These are phyloP conservation scores for Nesospiza acunhae DNA, from an alignment of 2,113 vertebrate genomes.

Conservation along the genomic window DNA sequence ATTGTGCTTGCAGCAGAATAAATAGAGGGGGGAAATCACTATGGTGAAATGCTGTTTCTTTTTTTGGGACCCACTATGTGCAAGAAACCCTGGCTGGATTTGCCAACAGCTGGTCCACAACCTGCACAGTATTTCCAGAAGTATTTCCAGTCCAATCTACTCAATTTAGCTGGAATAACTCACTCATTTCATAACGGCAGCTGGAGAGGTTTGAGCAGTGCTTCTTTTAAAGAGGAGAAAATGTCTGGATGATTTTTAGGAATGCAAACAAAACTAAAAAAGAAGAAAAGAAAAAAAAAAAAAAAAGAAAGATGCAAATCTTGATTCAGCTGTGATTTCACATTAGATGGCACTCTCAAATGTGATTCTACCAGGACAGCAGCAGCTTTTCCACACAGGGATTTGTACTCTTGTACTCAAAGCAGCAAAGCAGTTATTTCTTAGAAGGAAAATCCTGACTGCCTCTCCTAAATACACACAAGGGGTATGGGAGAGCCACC, in stretches of 20 bases:
- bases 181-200: neutral
- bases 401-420: neutral
- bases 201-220: constrained; percentile 38
- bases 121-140: constrained; percentile 49
- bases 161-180: constrained; percentile 44
- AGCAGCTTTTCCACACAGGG: neutral
- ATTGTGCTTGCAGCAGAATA: neutral
- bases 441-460: neutral
- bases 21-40: neutral
- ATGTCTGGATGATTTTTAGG: constrained; percentile 44
- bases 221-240: constrained; percentile 28
- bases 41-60: neutral
- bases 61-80: neutral
- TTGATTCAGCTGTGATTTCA: constrained; percentile 10
- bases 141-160: constrained; percentile 39
- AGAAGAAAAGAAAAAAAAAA: too few relatives aligned
- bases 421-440: neutral
- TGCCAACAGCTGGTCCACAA: constrained; percentile 54
- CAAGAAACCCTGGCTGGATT: neutral
- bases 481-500: accelerated
- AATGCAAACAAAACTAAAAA: constrained; percentile 14
- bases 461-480: neutral
- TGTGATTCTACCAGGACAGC: neutral
- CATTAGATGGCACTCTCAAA: constrained; percentile 5
- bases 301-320: neutral